These are phyloP conservation scores for Pomacea canaliculata DNA, from an alignment of 2,888 invertebrate species.

Conservation along the genomic window DNA sequence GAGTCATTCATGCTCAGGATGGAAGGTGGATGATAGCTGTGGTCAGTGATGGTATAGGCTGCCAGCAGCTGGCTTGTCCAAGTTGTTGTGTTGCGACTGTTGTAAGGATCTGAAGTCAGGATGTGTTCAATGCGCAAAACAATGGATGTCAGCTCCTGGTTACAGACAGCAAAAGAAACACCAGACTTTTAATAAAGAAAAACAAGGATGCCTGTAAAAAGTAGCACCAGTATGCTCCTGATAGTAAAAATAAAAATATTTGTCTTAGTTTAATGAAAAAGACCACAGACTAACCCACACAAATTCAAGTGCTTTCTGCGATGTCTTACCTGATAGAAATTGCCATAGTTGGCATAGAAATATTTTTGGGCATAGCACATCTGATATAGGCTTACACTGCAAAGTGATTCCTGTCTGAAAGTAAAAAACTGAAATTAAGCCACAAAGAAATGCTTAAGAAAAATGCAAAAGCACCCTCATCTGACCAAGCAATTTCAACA, in stretches of 20 bases:
- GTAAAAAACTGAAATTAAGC: constrained; percentile 7
- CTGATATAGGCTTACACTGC: constrained; percentile 82
- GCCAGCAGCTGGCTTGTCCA: constrained; percentile 51
- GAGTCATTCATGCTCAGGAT: constrained; percentile 53
- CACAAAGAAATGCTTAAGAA: no score
- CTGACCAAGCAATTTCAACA: no score
- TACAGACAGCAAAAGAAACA: not conserved
- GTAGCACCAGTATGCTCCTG: no score
- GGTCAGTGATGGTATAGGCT: constrained; percentile 59
- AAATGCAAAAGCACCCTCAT: no score
- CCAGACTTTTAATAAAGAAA: not conserved
- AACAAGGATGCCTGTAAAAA: no score
- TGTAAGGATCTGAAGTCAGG: constrained; percentile 46
- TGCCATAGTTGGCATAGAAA: constrained; percentile 56
- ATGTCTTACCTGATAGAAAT: constrained; percentile 57
- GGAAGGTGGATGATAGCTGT: constrained; percentile 46
- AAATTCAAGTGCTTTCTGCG: no score
- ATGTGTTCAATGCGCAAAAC: constrained; percentile 60
- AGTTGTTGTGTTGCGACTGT: constrained; percentile 36
- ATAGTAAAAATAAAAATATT: no score
- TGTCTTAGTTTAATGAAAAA: no score
- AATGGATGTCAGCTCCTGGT: constrained; percentile 58
- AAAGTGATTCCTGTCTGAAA: constrained; percentile 70
- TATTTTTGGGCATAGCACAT: constrained; percentile 80
- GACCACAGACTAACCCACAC: no score